Evolutionary conservation across 1,140 invertebrate genomes (phyloP).

Genomic region (Chironomus tepperi): DNA sequence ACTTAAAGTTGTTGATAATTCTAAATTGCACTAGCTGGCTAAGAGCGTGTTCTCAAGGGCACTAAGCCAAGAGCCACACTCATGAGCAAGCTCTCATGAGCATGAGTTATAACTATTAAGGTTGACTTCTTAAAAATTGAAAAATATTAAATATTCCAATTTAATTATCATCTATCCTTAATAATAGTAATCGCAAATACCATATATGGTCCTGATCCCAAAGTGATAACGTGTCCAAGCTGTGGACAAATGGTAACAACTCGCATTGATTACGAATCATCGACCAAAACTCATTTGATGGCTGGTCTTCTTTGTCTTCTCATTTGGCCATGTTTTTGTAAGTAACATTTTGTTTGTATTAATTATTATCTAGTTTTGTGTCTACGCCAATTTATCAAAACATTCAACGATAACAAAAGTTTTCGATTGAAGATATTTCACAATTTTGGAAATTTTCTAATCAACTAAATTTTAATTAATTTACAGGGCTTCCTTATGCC

Average conservation of each 20-base stretch:
- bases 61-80: too few species aligned
- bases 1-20: too few species aligned
- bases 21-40: too few species aligned
- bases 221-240: conserved; percentile 44
- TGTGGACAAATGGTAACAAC: conserved; percentile 47
- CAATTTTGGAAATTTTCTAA: conserved; percentile 26
- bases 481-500: conserved; percentile 54
- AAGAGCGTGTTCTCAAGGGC: too few species aligned
- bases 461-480: conserved; percentile 50
- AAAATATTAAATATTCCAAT: too few species aligned
- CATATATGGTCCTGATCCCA: conserved; percentile 39
- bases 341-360: conserved; percentile 37
- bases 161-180: too few species aligned
- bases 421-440: neutral
- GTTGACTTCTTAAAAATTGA: too few species aligned
- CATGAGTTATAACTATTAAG: too few species aligned
- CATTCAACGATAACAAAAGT: neutral
- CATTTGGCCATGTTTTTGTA: conserved; percentile 28
- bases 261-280: conserved; percentile 43
- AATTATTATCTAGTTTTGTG: neutral
- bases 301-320: conserved; percentile 49
- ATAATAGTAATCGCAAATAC: neutral
- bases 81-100: too few species aligned
- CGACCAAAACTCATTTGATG: conserved; percentile 50
- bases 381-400: too few species aligned